Evolutionary conservation across 1,140 invertebrate genomes (phyloP).

Genomic region (Euura lappo): DNA sequence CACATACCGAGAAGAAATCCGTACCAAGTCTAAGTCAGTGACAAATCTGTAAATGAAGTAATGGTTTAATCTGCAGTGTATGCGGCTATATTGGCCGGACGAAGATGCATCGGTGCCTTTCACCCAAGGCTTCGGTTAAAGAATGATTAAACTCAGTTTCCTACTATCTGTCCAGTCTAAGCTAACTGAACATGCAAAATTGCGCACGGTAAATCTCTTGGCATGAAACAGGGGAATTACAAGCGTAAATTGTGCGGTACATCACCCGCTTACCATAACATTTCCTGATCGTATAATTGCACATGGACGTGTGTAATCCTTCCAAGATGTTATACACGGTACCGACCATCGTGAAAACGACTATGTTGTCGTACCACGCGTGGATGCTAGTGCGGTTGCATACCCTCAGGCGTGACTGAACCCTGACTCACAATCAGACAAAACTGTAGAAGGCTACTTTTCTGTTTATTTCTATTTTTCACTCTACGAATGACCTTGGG

Average conservation of each 20-base stretch:
- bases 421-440: background rate
- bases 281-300: background rate
- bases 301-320: background rate
- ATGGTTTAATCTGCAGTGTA: background rate
- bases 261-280: background rate
- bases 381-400: background rate
- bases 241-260: background rate
- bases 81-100: background rate
- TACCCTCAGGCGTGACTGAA: background rate
- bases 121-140: background rate
- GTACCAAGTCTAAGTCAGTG: too few relatives aligned
- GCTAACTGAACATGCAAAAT: background rate
- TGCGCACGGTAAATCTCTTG: background rate
- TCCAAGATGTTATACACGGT: background rate
- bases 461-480: too few relatives aligned
- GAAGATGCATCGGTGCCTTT: background rate
- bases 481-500: too few relatives aligned
- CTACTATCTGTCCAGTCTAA: background rate
- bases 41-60: too few relatives aligned
- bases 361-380: background rate
- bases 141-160: background rate
- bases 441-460: too few relatives aligned
- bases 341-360: background rate
- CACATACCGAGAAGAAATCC: too few relatives aligned
- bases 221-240: background rate